Evolutionary conservation across 2,888 invertebrate species (phyloP).

Genomic region (Lasioglossum figueresi): DNA sequence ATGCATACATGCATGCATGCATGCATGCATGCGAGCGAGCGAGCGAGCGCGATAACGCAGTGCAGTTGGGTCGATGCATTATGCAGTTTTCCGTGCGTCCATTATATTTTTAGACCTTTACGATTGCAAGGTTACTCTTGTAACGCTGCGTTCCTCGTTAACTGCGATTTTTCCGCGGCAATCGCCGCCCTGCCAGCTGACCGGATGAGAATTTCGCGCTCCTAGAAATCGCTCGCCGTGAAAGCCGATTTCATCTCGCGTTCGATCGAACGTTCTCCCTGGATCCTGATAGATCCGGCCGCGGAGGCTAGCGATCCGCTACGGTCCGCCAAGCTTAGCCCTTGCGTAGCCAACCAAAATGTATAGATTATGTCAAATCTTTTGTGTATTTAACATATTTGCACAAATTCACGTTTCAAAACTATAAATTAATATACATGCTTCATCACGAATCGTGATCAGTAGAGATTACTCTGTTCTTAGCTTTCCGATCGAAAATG

Average conservation of each 20-base stretch:
- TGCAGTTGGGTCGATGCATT: constrained; percentile 67
- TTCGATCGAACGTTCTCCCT: background rate
- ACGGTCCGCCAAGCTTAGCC: background rate
- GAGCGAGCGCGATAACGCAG: constrained; percentile 68
- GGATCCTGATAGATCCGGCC: background rate
- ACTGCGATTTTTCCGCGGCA: constrained; percentile 62
- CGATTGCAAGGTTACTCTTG: constrained; percentile 65
- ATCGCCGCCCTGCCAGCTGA: constrained; percentile 32
- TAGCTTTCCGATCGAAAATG: too few species aligned
- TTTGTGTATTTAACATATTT: too few species aligned
- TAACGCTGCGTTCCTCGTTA: constrained; percentile 58
- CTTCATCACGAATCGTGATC: too few species aligned
- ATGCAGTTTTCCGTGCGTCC: constrained; percentile 71
- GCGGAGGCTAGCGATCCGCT: background rate
- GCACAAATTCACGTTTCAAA: too few species aligned
- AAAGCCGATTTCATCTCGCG: background rate
- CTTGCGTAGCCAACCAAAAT: too few species aligned
- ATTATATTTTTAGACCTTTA: constrained; percentile 75
- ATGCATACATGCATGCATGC: constrained; percentile 57
- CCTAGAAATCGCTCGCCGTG: constrained; percentile 16
- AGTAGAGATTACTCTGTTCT: too few species aligned
- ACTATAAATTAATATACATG: too few species aligned
- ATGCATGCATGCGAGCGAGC: constrained; percentile 44
- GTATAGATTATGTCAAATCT: too few species aligned
- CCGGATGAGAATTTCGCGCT: constrained; percentile 38